Percentiles rank a stretch among this genome's conserved stretches.
Conservation (phyloP, 1,140 invertebrate species). For the Eupeodes corollae region DNA sequence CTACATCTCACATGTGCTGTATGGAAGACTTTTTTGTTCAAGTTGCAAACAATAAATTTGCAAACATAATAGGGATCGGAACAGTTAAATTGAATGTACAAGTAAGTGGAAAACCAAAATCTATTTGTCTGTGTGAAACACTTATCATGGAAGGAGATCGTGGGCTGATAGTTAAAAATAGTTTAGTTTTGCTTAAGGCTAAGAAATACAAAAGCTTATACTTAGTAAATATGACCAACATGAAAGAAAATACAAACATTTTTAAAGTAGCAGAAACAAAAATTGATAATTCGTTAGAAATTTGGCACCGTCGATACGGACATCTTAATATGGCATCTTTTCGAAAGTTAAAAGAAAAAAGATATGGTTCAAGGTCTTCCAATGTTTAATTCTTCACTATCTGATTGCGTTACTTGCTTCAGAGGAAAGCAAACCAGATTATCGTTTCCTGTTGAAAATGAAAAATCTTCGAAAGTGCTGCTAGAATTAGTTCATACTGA, state of each 20-base stretch:
- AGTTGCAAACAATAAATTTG: background rate
- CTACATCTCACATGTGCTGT: background rate
- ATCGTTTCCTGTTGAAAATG: background rate
- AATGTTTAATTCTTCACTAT: background rate
- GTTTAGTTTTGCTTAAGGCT: background rate
- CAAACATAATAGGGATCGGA: background rate
- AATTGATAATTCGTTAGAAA: background rate
- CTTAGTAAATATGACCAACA: background rate
- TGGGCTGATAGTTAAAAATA: background rate
- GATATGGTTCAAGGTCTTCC: background rate
- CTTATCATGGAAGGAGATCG: background rate
- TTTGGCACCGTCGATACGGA: background rate
- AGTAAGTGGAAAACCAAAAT: too few relatives aligned
- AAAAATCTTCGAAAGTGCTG: background rate
- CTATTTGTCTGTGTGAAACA: too few relatives aligned
- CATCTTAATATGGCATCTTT: too few relatives aligned
- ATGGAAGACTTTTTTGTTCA: background rate
- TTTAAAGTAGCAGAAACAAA: background rate
- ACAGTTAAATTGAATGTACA: background rate
- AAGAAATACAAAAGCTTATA: background rate
- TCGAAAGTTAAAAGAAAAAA: background rate
- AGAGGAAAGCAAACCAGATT: slow-evolving; percentile 6
- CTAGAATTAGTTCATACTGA: too few relatives aligned
- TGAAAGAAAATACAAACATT: background rate
- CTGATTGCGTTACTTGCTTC: background rate